Evolutionary conservation across 1,140 invertebrate genomes (phyloP).

Genomic region (Trichonephila clavipes): DNA sequence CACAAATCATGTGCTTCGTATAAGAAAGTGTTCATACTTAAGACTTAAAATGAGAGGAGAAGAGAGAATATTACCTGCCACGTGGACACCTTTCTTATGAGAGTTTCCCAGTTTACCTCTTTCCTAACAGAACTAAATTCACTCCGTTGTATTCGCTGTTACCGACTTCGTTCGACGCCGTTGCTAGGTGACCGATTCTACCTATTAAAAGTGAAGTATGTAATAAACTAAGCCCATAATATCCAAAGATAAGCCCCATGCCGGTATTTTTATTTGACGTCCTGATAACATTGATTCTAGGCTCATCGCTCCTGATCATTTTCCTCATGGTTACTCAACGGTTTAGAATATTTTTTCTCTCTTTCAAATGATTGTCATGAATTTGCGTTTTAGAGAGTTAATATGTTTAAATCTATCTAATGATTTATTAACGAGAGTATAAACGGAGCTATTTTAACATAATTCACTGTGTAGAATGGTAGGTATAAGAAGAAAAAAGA

Average conservation of each 20-base stretch:
- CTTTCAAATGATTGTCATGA: neutral
- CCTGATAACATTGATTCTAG: conserved; percentile 34
- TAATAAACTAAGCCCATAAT: conserved; percentile 28
- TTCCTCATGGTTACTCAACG: conserved; percentile 39
- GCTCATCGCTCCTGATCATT: conserved; percentile 29
- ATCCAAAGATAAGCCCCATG: neutral
- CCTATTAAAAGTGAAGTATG: neutral
- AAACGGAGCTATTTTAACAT: too few relatives aligned
- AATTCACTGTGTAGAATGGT: too few relatives aligned
- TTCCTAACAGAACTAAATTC: conserved; percentile 2
- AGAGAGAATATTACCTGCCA: neutral
- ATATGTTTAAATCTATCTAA: neutral
- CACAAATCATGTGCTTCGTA: neutral
- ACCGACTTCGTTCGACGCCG: neutral
- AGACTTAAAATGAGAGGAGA: neutral
- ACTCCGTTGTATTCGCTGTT: conserved; percentile 15
- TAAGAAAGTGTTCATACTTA: neutral
- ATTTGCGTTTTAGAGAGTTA: conserved; percentile 16
- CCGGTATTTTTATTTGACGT: conserved; percentile 10
- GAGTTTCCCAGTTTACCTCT: neutral
- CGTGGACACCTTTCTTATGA: conserved; percentile 25
- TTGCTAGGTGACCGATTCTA: conserved; percentile 40
- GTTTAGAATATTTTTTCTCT: conserved; percentile 16
- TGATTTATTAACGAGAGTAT: neutral
- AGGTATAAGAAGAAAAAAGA: neutral